These are phyloP conservation scores for Timema cristinae DNA, from an alignment of 2,888 invertebrate species.

Conservation along the genomic window DNA sequence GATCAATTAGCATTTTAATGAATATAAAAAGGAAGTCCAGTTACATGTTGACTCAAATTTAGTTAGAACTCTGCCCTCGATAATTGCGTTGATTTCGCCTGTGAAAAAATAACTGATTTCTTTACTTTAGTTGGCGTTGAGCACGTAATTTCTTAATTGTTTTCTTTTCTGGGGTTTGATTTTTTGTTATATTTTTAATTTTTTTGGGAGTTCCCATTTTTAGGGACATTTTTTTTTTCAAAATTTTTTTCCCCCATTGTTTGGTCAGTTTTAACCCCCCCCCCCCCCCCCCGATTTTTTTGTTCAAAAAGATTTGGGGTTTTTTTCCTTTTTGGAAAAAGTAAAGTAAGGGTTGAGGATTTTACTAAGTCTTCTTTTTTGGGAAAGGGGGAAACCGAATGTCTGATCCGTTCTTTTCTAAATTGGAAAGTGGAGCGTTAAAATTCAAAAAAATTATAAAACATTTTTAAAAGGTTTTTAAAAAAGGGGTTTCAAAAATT, in stretches of 20 bases:
- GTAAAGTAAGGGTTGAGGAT: no score
- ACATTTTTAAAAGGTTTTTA: not conserved
- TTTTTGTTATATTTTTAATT: not conserved
- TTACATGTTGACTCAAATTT: no score
- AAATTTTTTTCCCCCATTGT: no score
- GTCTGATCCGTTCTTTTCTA: not conserved
- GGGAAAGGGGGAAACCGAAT: no score
- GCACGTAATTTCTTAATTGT: not conserved
- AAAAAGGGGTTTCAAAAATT: not conserved
- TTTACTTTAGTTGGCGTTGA: not conserved
- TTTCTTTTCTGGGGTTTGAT: not conserved
- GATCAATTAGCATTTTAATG: conserved; percentile 8
- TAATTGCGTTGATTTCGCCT: not conserved
- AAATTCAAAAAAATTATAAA: not conserved
- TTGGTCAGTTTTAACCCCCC: no score
- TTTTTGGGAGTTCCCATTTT: not conserved
- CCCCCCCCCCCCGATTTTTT: no score
- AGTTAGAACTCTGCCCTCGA: not conserved
- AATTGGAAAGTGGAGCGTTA: not conserved
- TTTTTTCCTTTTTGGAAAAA: no score
- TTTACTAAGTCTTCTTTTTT: no score
- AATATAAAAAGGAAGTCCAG: not conserved
- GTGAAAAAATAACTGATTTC: not conserved
- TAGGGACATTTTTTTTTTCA: no score
- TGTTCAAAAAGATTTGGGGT: no score